These are phyloP conservation scores for Eudemis profundana DNA, from an alignment of 2,888 invertebrate genomes.

Conservation along the genomic window DNA sequence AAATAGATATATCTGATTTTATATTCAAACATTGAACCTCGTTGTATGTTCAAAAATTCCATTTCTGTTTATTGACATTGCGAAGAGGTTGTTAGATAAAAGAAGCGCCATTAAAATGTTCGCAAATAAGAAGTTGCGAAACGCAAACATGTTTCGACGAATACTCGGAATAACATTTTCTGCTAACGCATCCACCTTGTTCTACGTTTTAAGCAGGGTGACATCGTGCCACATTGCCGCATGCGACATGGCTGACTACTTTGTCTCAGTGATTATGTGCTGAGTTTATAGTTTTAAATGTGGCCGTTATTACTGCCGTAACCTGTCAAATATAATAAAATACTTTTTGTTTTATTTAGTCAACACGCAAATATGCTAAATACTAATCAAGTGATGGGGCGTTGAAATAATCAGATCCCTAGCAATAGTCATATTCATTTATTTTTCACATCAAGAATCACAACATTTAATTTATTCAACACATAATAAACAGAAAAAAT, in stretches of 20 bases:
- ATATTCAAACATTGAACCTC: neutral
- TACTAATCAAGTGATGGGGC: too few species aligned
- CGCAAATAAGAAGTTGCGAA: conserved; percentile 42
- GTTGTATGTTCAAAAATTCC: conserved; percentile 12
- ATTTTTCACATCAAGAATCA: too few species aligned
- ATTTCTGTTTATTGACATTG: conserved; percentile 9
- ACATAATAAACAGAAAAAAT: too few species aligned
- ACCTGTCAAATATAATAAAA: too few species aligned
- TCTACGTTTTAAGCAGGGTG: conserved; percentile 3
- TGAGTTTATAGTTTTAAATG: too few species aligned
- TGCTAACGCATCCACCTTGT: conserved; percentile 26
- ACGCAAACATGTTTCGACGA: conserved; percentile 31
- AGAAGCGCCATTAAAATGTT: conserved; percentile 34
- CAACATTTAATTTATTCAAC: too few species aligned
- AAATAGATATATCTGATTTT: neutral
- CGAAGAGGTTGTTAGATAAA: conserved; percentile 28
- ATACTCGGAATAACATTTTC: conserved; percentile 39
- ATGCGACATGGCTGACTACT: neutral
- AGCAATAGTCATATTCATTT: too few species aligned
- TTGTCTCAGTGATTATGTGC: too few species aligned
- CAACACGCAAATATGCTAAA: too few species aligned
- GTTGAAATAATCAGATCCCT: too few species aligned
- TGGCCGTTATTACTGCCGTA: too few species aligned
- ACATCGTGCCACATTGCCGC: neutral
- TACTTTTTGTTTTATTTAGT: too few species aligned